Percentiles rank a stretch among this genome's conserved stretches.
Conservation (phyloP, 2,888 invertebrate species). For the Dolomedes plantarius region DNA sequence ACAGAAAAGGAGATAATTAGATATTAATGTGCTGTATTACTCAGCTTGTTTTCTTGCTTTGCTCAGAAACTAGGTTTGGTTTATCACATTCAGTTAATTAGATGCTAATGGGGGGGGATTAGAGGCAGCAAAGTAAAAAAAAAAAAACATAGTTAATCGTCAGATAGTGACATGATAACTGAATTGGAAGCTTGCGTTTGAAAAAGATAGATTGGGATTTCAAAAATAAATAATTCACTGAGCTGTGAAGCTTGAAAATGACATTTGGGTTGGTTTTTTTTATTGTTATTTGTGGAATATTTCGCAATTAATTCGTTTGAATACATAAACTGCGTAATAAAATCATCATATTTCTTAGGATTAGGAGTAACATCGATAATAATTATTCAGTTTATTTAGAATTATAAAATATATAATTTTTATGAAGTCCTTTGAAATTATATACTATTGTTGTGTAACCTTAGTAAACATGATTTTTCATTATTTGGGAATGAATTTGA, state of each 20-base stretch:
- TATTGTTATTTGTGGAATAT: too few species aligned
- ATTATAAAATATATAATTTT: too few species aligned
- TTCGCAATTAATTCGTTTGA: too few species aligned
- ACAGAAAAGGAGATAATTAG: conserved; percentile 7
- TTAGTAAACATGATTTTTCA: too few species aligned
- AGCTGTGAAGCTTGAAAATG: background rate
- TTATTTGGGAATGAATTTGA: too few species aligned
- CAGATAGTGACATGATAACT: background rate
- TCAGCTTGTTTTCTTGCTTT: background rate
- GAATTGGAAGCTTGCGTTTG: background rate
- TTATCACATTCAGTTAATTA: conserved; percentile 12
- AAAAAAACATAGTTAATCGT: background rate
- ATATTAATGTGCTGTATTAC: background rate
- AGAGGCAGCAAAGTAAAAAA: background rate
- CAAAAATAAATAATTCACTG: background rate
- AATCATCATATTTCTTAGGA: too few species aligned
- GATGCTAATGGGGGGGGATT: conserved; percentile 16
- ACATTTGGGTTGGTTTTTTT: background rate
- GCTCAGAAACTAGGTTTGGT: background rate
- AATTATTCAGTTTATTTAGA: too few species aligned
- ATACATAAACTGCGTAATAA: too few species aligned
- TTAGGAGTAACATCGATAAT: too few species aligned
- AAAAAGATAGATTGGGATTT: background rate
- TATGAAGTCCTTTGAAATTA: too few species aligned
- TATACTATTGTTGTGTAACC: too few species aligned